phyloP scores from a whole-genome alignment of 1,140 invertebrate genomes.

The Vanessa atalanta region DNA sequence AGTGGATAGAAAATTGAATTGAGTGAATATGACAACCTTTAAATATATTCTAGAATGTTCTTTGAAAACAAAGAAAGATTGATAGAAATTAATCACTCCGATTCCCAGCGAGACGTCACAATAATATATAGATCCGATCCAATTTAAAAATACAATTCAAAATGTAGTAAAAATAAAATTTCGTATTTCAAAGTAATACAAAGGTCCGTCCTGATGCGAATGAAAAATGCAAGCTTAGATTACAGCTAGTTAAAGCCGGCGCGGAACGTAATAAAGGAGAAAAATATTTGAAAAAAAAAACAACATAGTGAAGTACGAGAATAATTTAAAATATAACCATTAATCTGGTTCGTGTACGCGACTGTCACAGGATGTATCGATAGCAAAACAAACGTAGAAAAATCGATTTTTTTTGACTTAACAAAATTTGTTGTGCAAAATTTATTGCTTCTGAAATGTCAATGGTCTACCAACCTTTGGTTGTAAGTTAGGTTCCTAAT shows the following conservation, averaged over 20 bases:
- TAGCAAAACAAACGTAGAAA: conserved; percentile 44
- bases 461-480: too few relatives aligned
- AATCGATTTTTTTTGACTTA: background rate
- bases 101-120: too few relatives aligned
- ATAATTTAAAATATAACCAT: conserved; percentile 78
- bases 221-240: conserved; percentile 68
- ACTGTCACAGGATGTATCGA: conserved; percentile 61
- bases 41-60: too few relatives aligned
- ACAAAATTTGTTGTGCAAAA: background rate
- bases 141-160: conserved; percentile 19
- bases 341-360: conserved; percentile 64
- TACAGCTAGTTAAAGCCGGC: conserved; percentile 48
- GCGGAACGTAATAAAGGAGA: conserved; percentile 47
- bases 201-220: conserved; percentile 47
- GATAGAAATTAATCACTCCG: too few relatives aligned
- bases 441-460: background rate
- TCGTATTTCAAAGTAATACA: conserved; percentile 42
- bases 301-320: conserved; percentile 56
- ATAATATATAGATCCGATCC: background rate
- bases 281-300: conserved; percentile 47
- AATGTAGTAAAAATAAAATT: conserved; percentile 13
- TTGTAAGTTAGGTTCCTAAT: too few relatives aligned
- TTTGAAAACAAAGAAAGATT: too few relatives aligned
- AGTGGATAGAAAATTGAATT: too few relatives aligned
- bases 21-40: too few relatives aligned